Percentiles rank a stretch among this genome's conserved stretches.
Conservation (phyloP, 2,888 invertebrate species). For the Dysmachus trigonus region DNA sequence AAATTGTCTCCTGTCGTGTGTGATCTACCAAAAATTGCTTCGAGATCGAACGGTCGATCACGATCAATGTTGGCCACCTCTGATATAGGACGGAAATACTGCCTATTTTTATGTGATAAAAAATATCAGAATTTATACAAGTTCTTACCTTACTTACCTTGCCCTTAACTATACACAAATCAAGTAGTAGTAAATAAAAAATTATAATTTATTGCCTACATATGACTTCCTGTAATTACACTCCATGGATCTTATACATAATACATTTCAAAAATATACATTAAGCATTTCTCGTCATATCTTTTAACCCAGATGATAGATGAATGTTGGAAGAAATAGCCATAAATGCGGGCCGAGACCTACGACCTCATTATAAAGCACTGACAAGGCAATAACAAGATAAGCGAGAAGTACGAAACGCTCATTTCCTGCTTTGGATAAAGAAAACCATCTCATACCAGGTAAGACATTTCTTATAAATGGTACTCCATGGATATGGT, state of each 20-base stretch:
- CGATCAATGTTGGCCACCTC: too few species aligned
- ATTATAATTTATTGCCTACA: neutral
- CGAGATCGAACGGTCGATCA: too few species aligned
- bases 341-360: neutral
- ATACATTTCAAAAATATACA: neutral
- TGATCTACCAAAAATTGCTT: too few species aligned
- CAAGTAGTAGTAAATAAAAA: neutral
- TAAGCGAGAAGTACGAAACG: neutral
- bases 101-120: too few species aligned
- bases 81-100: too few species aligned
- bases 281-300: neutral
- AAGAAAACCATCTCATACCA: neutral
- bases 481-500: neutral
- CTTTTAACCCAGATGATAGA: neutral
- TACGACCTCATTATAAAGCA: neutral
- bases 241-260: neutral
- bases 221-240: neutral
- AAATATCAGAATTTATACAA: neutral
- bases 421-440: neutral
- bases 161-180: neutral
- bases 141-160: neutral
- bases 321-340: neutral
- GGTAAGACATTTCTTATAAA: neutral
- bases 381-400: neutral
- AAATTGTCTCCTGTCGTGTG: too few species aligned